Percentiles rank a stretch among this genome's conserved stretches.
Conservation (phyloP, 2,888 invertebrate species). For the Portevinia maculata region DNA sequence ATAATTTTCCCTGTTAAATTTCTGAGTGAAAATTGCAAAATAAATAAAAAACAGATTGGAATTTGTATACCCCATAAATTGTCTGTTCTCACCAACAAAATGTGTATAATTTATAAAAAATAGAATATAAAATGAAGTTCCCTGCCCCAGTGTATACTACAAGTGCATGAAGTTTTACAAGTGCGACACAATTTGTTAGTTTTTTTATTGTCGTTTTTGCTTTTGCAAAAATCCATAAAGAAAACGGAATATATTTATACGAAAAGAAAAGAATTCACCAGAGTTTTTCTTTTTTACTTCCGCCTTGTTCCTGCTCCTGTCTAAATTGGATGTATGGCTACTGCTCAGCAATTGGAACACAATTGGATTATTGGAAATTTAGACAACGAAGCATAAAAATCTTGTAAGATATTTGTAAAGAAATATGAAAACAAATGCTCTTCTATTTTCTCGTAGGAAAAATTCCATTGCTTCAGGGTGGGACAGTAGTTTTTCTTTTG, state of each 20-base stretch:
- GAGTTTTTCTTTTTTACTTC: constrained; percentile 45
- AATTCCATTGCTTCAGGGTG: constrained; percentile 61
- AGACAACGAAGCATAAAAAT: constrained; percentile 26
- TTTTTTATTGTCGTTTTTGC: constrained; percentile 34
- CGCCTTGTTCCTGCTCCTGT: constrained; percentile 43
- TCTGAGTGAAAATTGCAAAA: constrained; percentile 43
- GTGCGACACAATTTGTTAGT: constrained; percentile 66
- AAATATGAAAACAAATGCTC: constrained; percentile 16
- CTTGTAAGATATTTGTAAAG: constrained; percentile 43
- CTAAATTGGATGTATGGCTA: constrained; percentile 57
- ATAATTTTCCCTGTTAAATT: constrained; percentile 42
- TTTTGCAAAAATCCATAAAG: constrained; percentile 65
- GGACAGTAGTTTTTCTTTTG: constrained; percentile 58
- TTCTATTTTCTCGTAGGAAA: constrained; percentile 1
- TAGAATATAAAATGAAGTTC: constrained; percentile 26
- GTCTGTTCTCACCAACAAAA: constrained; percentile 34
- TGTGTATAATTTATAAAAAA: constrained; percentile 26
- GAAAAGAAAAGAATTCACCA: constrained; percentile 30
- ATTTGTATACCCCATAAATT: constrained; percentile 18
- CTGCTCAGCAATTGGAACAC: constrained; percentile 60
- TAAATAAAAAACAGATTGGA: constrained; percentile 32
- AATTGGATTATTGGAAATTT: constrained; percentile 68
- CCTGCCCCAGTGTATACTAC: constrained; percentile 50
- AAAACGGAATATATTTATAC: constrained; percentile 36
- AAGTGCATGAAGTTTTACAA: constrained; percentile 74